These are phyloP conservation scores for Capreolus pygargus DNA, from an alignment of 2,113 vertebrate genomes.

Conservation along the genomic window DNA sequence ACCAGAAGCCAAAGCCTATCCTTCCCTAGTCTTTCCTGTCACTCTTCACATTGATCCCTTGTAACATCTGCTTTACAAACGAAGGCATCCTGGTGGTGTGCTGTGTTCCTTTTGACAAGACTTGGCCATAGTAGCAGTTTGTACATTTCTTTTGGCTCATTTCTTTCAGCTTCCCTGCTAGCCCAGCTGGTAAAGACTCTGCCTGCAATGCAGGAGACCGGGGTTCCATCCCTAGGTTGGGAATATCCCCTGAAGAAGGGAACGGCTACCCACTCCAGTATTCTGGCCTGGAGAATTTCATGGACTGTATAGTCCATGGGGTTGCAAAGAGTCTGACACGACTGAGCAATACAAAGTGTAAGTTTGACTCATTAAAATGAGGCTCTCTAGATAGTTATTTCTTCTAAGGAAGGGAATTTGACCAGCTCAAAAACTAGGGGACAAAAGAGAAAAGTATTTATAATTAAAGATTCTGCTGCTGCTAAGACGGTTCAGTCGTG, in stretches of 20 bases:
- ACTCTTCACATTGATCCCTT: neutral
- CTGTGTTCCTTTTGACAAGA: constrained; percentile 1
- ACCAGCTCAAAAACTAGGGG: neutral
- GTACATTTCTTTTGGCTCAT: neutral
- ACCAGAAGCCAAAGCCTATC: neutral
- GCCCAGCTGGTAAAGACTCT: neutral
- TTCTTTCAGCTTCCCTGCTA: neutral
- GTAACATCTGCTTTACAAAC: neutral
- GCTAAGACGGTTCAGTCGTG: neutral
- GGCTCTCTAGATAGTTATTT: neutral
- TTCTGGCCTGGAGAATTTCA: neutral
- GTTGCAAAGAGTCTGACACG: neutral
- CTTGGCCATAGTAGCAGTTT: neutral
- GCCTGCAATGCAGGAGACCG: neutral
- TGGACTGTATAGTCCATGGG: neutral
- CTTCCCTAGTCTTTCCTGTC: neutral
- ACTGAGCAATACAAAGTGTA: neutral
- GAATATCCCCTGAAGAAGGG: neutral
- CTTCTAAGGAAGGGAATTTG: neutral
- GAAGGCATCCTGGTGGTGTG: neutral
- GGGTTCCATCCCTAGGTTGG: neutral
- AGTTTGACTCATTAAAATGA: neutral
- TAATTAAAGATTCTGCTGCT: neutral
- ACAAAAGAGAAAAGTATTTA: neutral
- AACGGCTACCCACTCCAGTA: neutral